Conservation (phyloP, 1,140 invertebrate species). For the Apis cerana region DNA sequence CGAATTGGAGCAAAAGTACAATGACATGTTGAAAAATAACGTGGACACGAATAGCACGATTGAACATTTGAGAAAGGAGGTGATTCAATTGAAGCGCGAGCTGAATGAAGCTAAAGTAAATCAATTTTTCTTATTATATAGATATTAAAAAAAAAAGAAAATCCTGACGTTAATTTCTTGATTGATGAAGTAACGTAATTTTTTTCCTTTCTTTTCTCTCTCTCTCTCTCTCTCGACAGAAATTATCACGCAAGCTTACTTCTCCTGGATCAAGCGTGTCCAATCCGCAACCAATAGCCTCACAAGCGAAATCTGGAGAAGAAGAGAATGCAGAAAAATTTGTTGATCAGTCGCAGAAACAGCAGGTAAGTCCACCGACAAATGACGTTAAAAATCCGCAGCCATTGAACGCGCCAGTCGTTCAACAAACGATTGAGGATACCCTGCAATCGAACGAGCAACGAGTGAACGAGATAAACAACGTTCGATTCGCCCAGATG, state of each 20-base stretch:
- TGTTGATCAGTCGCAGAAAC: slow-evolving; percentile 61
- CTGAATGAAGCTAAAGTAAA: slow-evolving; percentile 69
- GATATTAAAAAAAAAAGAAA: too few relatives aligned
- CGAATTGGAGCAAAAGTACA: slow-evolving; percentile 71
- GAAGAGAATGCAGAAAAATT: slow-evolving; percentile 36
- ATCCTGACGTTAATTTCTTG: too few relatives aligned
- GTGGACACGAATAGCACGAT: slow-evolving; percentile 64
- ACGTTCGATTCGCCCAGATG: slow-evolving; percentile 67
- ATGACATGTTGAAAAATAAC: slow-evolving; percentile 64
- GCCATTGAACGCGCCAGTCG: slow-evolving; percentile 68
- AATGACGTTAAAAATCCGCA: slow-evolving; percentile 66
- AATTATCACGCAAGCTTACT: slow-evolving; percentile 35
- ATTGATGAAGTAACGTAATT: too few relatives aligned
- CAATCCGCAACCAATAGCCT: slow-evolving; percentile 2
- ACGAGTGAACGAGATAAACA: slow-evolving; percentile 44
- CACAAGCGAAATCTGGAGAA: slow-evolving; percentile 15
- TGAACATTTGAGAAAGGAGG: slow-evolving; percentile 72
- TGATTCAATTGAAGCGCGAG: slow-evolving; percentile 73
- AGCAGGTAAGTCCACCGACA: slow-evolving; percentile 77
- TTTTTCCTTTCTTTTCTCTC: background rate
- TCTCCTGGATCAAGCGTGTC: background rate
- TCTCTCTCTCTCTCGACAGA: slow-evolving; percentile 45
- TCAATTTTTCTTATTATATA: background rate
- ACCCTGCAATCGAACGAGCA: slow-evolving; percentile 50
- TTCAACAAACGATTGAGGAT: slow-evolving; percentile 61